These are phyloP conservation scores for Luperina nickerlii DNA, from an alignment of 2,888 invertebrate species.

Conservation along the genomic window DNA sequence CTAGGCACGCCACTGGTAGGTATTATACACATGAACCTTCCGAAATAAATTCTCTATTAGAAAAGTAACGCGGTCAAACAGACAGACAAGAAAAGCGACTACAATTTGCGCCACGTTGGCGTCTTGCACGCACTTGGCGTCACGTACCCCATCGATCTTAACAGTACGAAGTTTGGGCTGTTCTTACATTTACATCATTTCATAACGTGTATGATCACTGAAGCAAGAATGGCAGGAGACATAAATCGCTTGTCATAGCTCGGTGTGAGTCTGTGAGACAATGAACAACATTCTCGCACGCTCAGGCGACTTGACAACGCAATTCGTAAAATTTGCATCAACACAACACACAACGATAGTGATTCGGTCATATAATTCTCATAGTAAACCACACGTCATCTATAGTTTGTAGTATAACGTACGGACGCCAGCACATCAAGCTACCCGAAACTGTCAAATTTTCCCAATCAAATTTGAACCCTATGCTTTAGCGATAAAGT, in stretches of 20 bases:
- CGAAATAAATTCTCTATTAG: neutral
- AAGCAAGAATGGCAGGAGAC: slow-evolving; percentile 19
- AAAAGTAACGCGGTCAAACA: neutral
- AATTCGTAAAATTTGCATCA: slow-evolving; percentile 55
- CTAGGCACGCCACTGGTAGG: too few relatives aligned
- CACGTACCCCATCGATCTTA: neutral
- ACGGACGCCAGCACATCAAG: too few relatives aligned
- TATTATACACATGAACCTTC: neutral
- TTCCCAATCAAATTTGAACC: too few relatives aligned
- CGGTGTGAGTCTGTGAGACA: slow-evolving; percentile 30
- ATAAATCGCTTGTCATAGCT: slow-evolving; percentile 43
- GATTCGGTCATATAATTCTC: slow-evolving; percentile 40
- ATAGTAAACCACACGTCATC: slow-evolving; percentile 29
- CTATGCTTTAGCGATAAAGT: too few relatives aligned
- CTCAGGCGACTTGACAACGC: slow-evolving; percentile 43
- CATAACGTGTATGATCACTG: slow-evolving; percentile 25
- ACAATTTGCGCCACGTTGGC: neutral
- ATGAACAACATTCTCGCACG: slow-evolving; percentile 53
- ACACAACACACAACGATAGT: slow-evolving; percentile 56
- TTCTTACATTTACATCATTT: slow-evolving; percentile 28
- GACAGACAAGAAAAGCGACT: neutral
- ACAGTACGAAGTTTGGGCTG: neutral
- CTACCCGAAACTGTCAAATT: too few relatives aligned
- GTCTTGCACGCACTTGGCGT: too few relatives aligned
- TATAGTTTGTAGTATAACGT: slow-evolving; percentile 12